Evolutionary conservation across 35 echinoderm and acorn worm genomes (phyloP), one percentile per base, ranked within the genome.

Genomic region (Ptychodera flava): DNA sequence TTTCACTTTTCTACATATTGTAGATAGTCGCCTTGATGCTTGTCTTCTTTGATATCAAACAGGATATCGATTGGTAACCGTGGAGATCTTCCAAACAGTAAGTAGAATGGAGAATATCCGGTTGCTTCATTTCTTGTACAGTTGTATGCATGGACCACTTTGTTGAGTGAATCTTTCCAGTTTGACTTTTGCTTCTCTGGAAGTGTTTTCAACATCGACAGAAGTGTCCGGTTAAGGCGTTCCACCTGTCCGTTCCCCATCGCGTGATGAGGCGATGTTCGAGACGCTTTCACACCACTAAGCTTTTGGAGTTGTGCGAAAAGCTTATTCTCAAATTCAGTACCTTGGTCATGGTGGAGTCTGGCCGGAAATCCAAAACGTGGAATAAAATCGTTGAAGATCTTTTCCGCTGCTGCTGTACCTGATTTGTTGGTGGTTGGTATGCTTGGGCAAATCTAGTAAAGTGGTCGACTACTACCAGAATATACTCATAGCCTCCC

Each of bases 61-160:
- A 75, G 84, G 16, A 95, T 29, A 79, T 95, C 93, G 27, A 92
- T 86, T 28, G 90, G 93, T 0, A 95, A 83, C 29, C 90, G 28
- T 37, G 90, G 90, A 16, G 86, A 82, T 33, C 93, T 37, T 36
- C 93, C 93, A 78, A 89, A 95, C 79, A 95, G 80, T 14, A 92
- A 75, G 84, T 81, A 95, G 37, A 86, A 92, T 1, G 90, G 93
- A 27, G 93, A 91, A 78, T 31, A 94, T 0, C 89, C 89, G 14
- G 89, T 94, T 86, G 93, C 53, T 0, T 87, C 90, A 83, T 89
- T 82, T 31, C 82, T 81, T 0, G 93, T 94, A 31, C 90, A 91
- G 75, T 94, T 94, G 82, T 91, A 94, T 15, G 93, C 93, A 86
- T 94, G 93, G 2, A 94, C 89, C 22, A 94, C 77, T 77, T 88